These are phyloP conservation scores for Phymatocera aterrima DNA, from an alignment of 2,888 invertebrate species.

Conservation along the genomic window DNA sequence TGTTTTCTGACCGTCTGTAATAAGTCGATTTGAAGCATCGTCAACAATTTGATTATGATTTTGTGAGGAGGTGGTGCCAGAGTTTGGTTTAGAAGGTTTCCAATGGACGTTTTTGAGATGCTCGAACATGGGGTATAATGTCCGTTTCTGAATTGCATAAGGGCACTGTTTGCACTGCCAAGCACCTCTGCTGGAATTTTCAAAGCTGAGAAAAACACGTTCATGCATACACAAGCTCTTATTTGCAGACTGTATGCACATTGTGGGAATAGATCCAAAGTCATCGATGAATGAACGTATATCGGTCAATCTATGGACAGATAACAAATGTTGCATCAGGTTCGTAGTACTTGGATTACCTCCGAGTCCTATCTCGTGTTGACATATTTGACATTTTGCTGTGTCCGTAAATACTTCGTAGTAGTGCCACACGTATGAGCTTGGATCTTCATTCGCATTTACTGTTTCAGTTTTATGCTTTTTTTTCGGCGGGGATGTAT, in stretches of 20 bases:
- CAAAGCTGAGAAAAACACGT: constrained; percentile 18
- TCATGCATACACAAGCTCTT: neutral
- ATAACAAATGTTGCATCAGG: constrained; percentile 17
- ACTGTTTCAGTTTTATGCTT: neutral
- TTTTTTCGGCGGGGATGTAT: neutral
- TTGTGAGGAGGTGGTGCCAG: neutral
- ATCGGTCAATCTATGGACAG: constrained; percentile 1
- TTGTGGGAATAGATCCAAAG: neutral
- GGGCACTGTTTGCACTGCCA: constrained; percentile 36
- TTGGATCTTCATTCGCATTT: neutral
- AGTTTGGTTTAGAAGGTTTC: neutral
- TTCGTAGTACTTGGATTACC: constrained; percentile 24
- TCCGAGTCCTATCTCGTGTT: constrained; percentile 20
- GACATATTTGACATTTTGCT: constrained; percentile 37
- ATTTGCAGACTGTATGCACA: neutral
- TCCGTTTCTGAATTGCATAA: neutral
- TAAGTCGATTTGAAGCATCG: neutral
- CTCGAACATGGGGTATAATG: constrained; percentile 22
- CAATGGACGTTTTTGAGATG: constrained; percentile 29
- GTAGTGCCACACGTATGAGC: constrained; percentile 43
- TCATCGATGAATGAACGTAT: neutral
- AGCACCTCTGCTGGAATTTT: neutral
- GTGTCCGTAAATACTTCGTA: constrained; percentile 6
- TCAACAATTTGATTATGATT: neutral
- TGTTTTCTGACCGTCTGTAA: neutral